Conservation (phyloP, 2,797 vertebrate species). For the Lepidocolaptes lacrymiger region DNA sequence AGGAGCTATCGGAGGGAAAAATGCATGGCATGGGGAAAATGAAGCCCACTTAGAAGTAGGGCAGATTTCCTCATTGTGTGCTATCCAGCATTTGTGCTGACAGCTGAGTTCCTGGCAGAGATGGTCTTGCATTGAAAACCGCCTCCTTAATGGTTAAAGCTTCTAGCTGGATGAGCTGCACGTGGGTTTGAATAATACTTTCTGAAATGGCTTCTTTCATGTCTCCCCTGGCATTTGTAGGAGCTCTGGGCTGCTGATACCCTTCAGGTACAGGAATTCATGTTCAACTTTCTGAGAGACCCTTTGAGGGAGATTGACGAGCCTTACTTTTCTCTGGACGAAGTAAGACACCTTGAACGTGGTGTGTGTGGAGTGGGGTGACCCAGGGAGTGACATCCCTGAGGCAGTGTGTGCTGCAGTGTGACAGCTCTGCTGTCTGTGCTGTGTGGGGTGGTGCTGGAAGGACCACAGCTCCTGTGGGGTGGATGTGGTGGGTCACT, state of each 20-base stretch:
- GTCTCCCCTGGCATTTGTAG: slow-evolving; percentile 69
- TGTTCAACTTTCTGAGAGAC: slow-evolving; percentile 93
- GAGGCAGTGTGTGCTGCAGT: not conserved
- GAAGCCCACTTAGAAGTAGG: not conserved
- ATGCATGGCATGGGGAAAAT: not conserved
- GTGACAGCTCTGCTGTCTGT: not conserved
- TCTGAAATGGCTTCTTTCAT: not conserved
- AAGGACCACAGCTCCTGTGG: not conserved
- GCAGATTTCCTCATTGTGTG: not conserved
- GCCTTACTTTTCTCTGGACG: slow-evolving; percentile 91
- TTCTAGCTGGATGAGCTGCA: not conserved
- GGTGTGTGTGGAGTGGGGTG: rapidly evolving
- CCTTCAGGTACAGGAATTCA: slow-evolving; percentile 91
- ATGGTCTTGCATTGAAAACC: not conserved
- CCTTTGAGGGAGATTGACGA: slow-evolving; percentile 95
- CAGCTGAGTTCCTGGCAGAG: not conserved
- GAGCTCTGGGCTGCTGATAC: slow-evolving; percentile 91
- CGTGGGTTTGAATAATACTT: not conserved
- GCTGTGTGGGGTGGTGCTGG: not conserved
- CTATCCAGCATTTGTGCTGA: not conserved
- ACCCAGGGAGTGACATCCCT: not conserved
- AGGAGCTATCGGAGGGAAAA: not conserved
- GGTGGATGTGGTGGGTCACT: not conserved
- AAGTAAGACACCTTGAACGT: slow-evolving; percentile 77
- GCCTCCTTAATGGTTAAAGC: not conserved